These are phyloP conservation scores for Spondyliosoma cantharus DNA, from an alignment of 2,797 vertebrate genomes.

Conservation along the genomic window DNA sequence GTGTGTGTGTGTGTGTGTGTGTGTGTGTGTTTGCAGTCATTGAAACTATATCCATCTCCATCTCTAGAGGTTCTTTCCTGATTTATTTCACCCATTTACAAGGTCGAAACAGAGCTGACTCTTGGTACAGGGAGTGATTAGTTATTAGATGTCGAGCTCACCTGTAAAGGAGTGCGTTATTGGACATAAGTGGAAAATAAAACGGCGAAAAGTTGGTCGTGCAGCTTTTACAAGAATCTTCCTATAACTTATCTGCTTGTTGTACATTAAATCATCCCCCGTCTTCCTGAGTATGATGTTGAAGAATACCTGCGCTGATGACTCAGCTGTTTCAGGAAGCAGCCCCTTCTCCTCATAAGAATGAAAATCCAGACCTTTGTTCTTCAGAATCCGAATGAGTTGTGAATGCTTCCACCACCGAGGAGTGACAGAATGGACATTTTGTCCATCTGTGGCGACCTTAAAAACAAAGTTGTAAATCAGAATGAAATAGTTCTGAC, in stretches of 20 bases:
- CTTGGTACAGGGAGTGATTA: conserved; percentile 10
- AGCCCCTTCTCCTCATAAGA: conserved; percentile 43
- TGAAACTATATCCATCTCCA: conserved; percentile 20
- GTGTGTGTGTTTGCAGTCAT: conserved; percentile 4
- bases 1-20: conserved; percentile 5
- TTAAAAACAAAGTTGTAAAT: conserved; percentile 39
- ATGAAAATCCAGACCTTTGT: conserved; percentile 34
- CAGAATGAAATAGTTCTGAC: conserved; percentile 10
- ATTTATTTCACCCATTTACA: conserved; percentile 32
- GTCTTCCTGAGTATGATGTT: conserved; percentile 13
- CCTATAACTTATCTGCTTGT: conserved; percentile 23
- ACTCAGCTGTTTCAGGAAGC: conserved; percentile 52
- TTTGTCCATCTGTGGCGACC: conserved; percentile 21
- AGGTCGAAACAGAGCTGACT: conserved; percentile 12
- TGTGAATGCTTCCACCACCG: not conserved
- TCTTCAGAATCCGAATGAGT: conserved; percentile 46
- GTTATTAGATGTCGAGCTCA: conserved; percentile 3
- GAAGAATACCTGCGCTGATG: conserved; percentile 45
- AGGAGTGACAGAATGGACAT: conserved; percentile 20
- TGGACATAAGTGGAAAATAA: conserved; percentile 26
- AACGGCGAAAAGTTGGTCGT: conserved; percentile 4
- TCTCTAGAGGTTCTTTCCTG: not conserved
- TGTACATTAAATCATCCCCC: conserved; percentile 36
- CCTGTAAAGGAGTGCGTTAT: conserved; percentile 4
- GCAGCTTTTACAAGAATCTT: conserved; percentile 3